Conservation (phyloP, 1,140 invertebrate species). For the Spodoptera frugiperda region DNA sequence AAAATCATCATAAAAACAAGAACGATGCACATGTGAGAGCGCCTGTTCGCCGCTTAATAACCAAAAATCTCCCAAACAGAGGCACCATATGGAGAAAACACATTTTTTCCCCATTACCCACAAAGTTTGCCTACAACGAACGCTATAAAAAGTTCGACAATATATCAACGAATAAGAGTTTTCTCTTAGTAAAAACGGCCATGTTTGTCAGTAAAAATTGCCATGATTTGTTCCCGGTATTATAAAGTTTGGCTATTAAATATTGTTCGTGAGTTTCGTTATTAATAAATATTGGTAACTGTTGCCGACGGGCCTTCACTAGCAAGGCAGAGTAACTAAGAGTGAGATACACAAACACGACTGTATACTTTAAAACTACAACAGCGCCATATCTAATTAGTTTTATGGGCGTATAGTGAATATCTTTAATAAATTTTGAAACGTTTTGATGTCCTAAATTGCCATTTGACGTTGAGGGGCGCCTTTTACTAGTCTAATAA, state of each 20-base stretch:
- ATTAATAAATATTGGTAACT: too few relatives aligned
- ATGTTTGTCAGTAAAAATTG: constrained; percentile 9
- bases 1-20: not conserved
- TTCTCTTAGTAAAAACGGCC: not conserved
- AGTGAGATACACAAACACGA: too few relatives aligned
- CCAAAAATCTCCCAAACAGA: not conserved
- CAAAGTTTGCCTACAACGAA: constrained; percentile 1
- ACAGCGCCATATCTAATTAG: too few relatives aligned
- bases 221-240: constrained; percentile 11
- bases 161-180: constrained; percentile 15
- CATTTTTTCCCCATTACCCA: constrained; percentile 17
- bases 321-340: too few relatives aligned
- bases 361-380: too few relatives aligned
- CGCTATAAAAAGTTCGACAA: constrained; percentile 19
- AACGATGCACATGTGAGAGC: not conserved
- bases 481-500: too few relatives aligned
- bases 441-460: too few relatives aligned
- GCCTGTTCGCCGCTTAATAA: not conserved
- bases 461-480: too few relatives aligned
- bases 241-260: not conserved
- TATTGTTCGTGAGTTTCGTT: not conserved
- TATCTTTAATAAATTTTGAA: too few relatives aligned
- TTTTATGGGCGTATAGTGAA: too few relatives aligned
- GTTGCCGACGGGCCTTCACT: too few relatives aligned
- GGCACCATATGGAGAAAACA: constrained; percentile 26